Base-by-base conservation (phyloP, 2,888 invertebrate species). In the Dolomedes plantarius region DNA sequence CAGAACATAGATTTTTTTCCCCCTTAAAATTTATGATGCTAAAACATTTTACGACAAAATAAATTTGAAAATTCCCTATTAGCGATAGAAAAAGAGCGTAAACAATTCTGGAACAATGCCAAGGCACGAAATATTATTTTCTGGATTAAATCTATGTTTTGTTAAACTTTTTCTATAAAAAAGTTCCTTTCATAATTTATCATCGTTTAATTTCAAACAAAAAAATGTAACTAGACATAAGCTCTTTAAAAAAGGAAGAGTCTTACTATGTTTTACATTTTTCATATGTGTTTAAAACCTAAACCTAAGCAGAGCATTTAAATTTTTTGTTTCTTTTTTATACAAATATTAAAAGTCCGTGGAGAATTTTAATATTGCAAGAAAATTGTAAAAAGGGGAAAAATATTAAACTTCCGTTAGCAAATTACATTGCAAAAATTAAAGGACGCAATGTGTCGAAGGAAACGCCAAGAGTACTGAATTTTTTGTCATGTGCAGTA, bases 111-210 rank as follows among this genome's bases (percentile, higher is more conserved):
- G 56, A 56, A 56, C 23, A 56, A 56, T 23, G 56, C 56, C 56
- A 56, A 56, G 16, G 56, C 56, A 56, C 56, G 23, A 56, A 56
- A 56, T 23, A 56, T 56, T 56, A 56, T 56, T 56, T 56, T 23
- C 23, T 3, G 56, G 56, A 56, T 56, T 56, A 56, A 23, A 19
- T 56, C 23, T 23, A 23, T 56, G 56, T 23, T 56, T 23, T 56
- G 56, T 56, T 56, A 23, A 5, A 11, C 2, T 23, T 56, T 56
- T 56, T 46, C n/a, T 16, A n/a, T 46, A 46, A 46, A 5, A 11
- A 46, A 11, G 13, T 13, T 46, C 9, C 41, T 46, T n/a, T 2
- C 9, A 9, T 46, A 46, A 46, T 46, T 46, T 46, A 46, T 46
- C 41, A 46, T 46, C 41, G 16, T 16, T 46, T 46, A 46, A 46